phyloP scores from a whole-genome alignment of 2,888 invertebrate genomes.

The Pammene aurita region DNA sequence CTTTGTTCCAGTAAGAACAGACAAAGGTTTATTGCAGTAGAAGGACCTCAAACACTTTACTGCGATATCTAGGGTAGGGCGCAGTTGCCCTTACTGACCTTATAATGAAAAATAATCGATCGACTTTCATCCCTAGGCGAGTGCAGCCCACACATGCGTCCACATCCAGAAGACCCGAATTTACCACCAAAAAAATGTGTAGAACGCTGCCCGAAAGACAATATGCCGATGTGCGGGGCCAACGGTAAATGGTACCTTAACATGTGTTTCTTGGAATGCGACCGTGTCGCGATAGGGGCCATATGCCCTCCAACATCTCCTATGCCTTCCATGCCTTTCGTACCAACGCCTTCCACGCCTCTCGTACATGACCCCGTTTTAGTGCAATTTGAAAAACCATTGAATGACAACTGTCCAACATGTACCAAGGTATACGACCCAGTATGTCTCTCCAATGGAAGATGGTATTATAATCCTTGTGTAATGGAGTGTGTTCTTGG shows the following conservation, averaged over 20 bases:
- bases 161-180: not conserved
- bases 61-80: too few relatives aligned
- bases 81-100: too few relatives aligned
- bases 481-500: conserved; percentile 58
- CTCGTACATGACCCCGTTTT: too few relatives aligned
- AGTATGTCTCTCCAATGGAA: conserved; percentile 59
- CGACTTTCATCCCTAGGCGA: too few relatives aligned
- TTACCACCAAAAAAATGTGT: not conserved
- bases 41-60: too few relatives aligned
- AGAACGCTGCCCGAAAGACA: not conserved
- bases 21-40: too few relatives aligned
- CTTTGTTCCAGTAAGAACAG: too few relatives aligned
- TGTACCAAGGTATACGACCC: conserved; percentile 70
- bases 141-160: too few relatives aligned
- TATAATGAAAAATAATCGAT: too few relatives aligned
- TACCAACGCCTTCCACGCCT: too few relatives aligned
- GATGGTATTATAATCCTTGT: conserved; percentile 65
- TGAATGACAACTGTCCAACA: conserved; percentile 2
- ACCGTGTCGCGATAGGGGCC: not conserved
- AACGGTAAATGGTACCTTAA: not conserved
- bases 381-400: not conserved
- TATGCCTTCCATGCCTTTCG: too few relatives aligned
- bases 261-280: not conserved
- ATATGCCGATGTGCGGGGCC: not conserved
- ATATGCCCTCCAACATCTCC: too few relatives aligned